Percentiles rank a stretch among this genome's conserved stretches.
phyloP scores from a whole-genome alignment of 2,888 invertebrate genomes.

The Spatulosminthurus flaviceps region DNA sequence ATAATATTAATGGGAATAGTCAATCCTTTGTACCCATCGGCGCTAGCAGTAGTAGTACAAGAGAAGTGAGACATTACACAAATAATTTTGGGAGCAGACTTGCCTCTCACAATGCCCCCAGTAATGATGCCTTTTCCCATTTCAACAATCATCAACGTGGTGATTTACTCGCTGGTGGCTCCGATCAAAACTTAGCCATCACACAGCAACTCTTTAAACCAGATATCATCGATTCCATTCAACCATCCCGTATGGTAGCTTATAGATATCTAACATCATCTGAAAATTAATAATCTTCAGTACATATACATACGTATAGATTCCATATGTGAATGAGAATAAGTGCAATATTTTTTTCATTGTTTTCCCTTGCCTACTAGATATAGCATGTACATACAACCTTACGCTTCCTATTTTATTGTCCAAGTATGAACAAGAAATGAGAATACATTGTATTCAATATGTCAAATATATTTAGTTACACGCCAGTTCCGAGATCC shows the following conservation, averaged over 20 bases:
- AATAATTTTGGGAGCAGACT: neutral
- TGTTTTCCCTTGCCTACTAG: neutral
- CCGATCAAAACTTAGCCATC: slow-evolving; percentile 26
- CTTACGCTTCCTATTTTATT: neutral
- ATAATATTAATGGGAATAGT: slow-evolving; percentile 7
- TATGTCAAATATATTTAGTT: neutral
- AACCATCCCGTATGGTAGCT: slow-evolving; percentile 41
- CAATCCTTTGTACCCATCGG: neutral
- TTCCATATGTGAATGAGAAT: too few species aligned
- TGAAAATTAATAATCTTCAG: slow-evolving; percentile 36
- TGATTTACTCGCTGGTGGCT: slow-evolving; percentile 31
- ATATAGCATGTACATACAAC: too few species aligned
- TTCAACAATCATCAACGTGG: neutral
- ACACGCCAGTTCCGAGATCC: too few species aligned
- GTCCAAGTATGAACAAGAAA: neutral
- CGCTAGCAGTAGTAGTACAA: slow-evolving; percentile 8
- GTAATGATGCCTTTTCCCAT: neutral
- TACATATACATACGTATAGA: too few species aligned
- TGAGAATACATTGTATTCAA: neutral
- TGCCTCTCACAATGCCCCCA: neutral
- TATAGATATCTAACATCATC: slow-evolving; percentile 34
- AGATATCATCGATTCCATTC: slow-evolving; percentile 43
- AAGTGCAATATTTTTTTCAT: slow-evolving; percentile 27
- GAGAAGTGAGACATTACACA: slow-evolving; percentile 43
- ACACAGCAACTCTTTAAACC: slow-evolving; percentile 38